Evolutionary conservation across 2,888 invertebrate genomes (phyloP).

Genomic region (Drosophila percnosoma): DNA sequence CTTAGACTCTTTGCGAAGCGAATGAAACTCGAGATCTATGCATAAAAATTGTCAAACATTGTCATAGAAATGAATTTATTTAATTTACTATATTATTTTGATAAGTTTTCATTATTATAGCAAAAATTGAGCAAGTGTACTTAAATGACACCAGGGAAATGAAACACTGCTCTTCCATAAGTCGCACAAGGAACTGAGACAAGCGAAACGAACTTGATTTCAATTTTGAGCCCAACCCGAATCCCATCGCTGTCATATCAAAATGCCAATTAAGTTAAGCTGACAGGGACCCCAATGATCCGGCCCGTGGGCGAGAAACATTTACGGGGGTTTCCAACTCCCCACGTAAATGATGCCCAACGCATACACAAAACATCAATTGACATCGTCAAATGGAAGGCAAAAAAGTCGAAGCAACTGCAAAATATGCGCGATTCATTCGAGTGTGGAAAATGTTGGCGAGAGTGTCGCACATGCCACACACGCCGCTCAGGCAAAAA

Average conservation of each 20-base stretch:
- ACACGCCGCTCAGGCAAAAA: constrained; percentile 35
- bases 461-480: constrained; percentile 28
- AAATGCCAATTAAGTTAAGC: constrained; percentile 77
- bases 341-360: constrained; percentile 47
- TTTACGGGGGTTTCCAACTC: constrained; percentile 6
- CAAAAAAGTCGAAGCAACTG: constrained; percentile 11
- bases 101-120: background rate
- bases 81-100: background rate
- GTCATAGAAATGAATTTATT: background rate
- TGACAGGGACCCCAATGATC: constrained; percentile 58
- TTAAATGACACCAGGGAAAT: background rate
- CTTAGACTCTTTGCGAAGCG: background rate
- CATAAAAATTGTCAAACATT: background rate
- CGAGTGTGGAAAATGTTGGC: constrained; percentile 39
- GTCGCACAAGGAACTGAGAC: constrained; percentile 21
- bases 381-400: constrained; percentile 7
- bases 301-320: constrained; percentile 27
- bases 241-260: constrained; percentile 66
- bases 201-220: constrained; percentile 59
- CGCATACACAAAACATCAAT: constrained; percentile 54
- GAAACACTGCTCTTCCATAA: background rate
- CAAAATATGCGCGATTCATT: constrained; percentile 57
- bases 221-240: constrained; percentile 42
- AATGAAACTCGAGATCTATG: background rate
- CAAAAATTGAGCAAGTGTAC: constrained; percentile 23